Evolutionary conservation across 2,888 invertebrate species (phyloP).

Genomic region (Hydroisotoma schaefferi): DNA sequence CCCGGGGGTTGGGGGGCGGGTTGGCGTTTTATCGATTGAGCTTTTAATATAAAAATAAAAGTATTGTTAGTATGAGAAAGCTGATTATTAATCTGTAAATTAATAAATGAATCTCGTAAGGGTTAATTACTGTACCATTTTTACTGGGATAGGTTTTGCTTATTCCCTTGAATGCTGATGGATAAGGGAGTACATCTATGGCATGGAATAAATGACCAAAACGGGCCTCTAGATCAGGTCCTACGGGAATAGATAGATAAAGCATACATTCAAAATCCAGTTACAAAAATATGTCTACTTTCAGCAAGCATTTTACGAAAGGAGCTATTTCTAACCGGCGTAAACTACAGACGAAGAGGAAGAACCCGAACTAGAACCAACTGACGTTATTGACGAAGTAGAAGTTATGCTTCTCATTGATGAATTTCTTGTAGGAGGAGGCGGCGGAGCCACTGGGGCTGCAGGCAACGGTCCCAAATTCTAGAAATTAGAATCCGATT

Average conservation of each 20-base stretch:
- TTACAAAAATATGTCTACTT: background rate
- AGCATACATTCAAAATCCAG: no score
- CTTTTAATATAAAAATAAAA: no score
- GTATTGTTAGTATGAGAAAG: no score
- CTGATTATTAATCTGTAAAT: no score
- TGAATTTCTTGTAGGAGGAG: constrained; percentile 63
- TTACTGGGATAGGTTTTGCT: constrained; percentile 68
- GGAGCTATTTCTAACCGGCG: constrained; percentile 15
- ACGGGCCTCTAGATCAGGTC: constrained; percentile 64
- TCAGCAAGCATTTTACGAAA: background rate
- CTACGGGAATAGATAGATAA: no score
- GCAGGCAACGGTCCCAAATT: constrained; percentile 37
- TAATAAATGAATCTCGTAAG: no score
- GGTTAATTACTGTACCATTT: constrained; percentile 54
- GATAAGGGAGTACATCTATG: constrained; percentile 63
- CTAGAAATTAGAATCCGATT: background rate
- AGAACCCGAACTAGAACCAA: constrained; percentile 38
- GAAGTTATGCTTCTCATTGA: constrained; percentile 59
- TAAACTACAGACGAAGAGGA: constrained; percentile 32
- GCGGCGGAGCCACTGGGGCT: constrained; percentile 53
- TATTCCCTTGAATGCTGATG: constrained; percentile 65
- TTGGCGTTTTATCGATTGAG: constrained; percentile 55
- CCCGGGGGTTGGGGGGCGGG: constrained; percentile 63
- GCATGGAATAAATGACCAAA: constrained; percentile 65
- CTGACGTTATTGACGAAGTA: constrained; percentile 40